phyloP scores from a whole-genome alignment of 2,888 invertebrate genomes.

The Pimpla rufipes region DNA sequence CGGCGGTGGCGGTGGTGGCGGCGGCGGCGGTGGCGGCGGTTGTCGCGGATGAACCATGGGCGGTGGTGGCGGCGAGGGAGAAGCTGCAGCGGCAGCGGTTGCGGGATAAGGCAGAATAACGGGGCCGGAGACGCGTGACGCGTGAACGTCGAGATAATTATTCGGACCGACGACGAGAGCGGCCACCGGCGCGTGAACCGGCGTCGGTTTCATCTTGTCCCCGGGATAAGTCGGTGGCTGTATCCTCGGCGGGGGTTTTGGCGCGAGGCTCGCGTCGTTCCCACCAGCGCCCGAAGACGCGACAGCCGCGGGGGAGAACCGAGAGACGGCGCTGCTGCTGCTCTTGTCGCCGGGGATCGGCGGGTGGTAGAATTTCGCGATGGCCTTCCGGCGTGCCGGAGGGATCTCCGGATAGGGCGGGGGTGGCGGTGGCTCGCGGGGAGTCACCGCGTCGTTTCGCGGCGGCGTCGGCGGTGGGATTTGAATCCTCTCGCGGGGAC shows the following conservation, averaged over 20 bases:
- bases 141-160: conserved; percentile 89
- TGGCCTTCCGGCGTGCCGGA: conserved; percentile 73
- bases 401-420: conserved; percentile 87
- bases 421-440: conserved; percentile 88
- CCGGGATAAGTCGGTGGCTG: conserved; percentile 85
- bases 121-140: conserved; percentile 86
- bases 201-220: conserved; percentile 85
- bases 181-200: conserved; percentile 86
- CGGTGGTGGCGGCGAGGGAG: conserved; percentile 89
- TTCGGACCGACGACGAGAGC: conserved; percentile 88
- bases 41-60: conserved; percentile 86
- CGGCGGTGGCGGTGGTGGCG: conserved; percentile 81
- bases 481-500: conserved; percentile 82
- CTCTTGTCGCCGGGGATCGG: conserved; percentile 65
- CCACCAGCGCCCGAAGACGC: conserved; percentile 35
- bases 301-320: conserved; percentile 6
- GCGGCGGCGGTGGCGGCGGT: conserved; percentile 89
- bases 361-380: conserved; percentile 76
- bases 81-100: too few species aligned
- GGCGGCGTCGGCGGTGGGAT: conserved; percentile 84
- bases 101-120: conserved; percentile 86
- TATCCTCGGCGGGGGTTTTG: conserved; percentile 87
- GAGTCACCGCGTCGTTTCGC: conserved; percentile 85
- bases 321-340: background rate
- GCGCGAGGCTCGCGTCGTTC: conserved; percentile 86